Base-by-base conservation (phyloP, 1,140 invertebrate genomes). In the Drosophila parvula region DNA sequence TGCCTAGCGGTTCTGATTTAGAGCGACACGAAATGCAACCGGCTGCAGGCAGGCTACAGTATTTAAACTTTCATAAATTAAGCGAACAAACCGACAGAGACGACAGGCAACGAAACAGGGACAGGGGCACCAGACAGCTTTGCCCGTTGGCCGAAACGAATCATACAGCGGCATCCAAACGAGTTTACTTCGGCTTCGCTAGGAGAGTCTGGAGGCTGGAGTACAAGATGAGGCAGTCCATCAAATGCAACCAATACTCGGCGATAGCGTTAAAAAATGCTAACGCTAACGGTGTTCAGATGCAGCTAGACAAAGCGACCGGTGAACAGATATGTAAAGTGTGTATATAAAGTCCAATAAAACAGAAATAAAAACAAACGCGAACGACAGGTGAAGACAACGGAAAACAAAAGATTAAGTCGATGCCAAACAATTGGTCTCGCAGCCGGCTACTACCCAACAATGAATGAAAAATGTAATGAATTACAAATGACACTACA, bases 21-120 rank as follows among this genome's bases (percentile, higher is more conserved):
- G 70, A 81, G 75, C 82, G 74, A 80, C 81, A 82, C 83, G 57
- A 81, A 86, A 82, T 79, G 70, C 83, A 82, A 73, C 74, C 74
- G 64, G 64, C 60, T 57, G 67, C 61, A 61, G 56, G 78, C 73
- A 61, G 56, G 78, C 73, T 57, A 74, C 61, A 71, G 69, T 83
- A 83, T 79, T 86, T 86, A 88, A 83, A 86, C 83, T 88, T 86
- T 86, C 83, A 86, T 86, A 88, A 86, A 86, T 88, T 83, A 86
- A 88, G 60, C 82, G 50, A 48, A 62, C 44, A 30, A 51, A 22
- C 22, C 18, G 9, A 22, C 61, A 41, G 28, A 60, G n/a, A 43
- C 16, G 32, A 22, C 50, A 53, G 27, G 6, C 43, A 36, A 36
- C 47, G 8, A 51, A 78, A 27, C 59, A 47, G 27, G n/a, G 50